Base-by-base conservation (phyloP, 2,113 vertebrate genomes). In the Chrysemys picta region DNA sequence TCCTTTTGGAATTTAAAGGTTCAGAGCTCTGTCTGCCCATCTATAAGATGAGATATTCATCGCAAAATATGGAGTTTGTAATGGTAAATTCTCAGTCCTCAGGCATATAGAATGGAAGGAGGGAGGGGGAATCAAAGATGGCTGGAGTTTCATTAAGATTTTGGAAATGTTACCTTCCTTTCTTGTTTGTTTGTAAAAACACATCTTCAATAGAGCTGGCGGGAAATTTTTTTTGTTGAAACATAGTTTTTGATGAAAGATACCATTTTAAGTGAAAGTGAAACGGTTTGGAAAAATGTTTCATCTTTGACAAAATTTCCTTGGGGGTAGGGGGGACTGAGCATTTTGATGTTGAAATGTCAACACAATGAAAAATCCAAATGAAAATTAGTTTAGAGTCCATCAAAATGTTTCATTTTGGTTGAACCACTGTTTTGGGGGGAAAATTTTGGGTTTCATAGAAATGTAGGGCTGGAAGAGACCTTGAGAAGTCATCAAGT, bases 1-100 rank as follows among this genome's bases (percentile, higher is more conserved):
- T 88, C 86, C 42, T 94, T 92, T 92, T 85, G 3, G 38, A 90
- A 84, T 16, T 19, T 50, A 87, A 95, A 95, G 65, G 4, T 76
- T 72, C 91, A 69, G 62, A 59, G 85, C 5, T 88, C 94, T 90
- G 72, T 89, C 49, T 94, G 84, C 11, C 24, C 5, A 35, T 45
- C 21, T 38, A 12, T 2, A 21, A 69, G 84, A 49, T 72, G 79
- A 94, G 88, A 79, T 82, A 75, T 80, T 27, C 16, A 52, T 89
- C 89, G 78, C 80, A 52, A 38, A 96, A 93, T 42, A 89, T 0
- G 9, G 35, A 75, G 27, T 69, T 8, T 24, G 79, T 93, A 49
- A 83, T 9, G 79, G 85, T 80, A 83, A 92, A 85, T 35, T 91
- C 59, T 8, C 47, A 45, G 0, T 83, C 16, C 79, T 91, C 81